Percentiles rank a stretch among this genome's conserved stretches.
phyloP scores from a whole-genome alignment of 1,140 invertebrate genomes.

The Aricia agestis region DNA sequence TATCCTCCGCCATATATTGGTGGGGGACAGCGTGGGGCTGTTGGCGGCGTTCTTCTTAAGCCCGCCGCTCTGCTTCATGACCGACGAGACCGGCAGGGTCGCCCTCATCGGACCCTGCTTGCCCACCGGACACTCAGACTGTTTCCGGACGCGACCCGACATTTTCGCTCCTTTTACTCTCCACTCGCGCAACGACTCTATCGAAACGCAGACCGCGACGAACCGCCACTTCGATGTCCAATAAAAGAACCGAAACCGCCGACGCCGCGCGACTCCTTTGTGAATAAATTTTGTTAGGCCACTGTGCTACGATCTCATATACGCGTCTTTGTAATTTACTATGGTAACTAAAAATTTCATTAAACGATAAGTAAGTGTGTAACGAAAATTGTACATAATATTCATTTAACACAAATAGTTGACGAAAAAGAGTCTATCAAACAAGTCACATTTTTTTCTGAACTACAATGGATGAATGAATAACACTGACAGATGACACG shows the following conservation, averaged over 20 bases:
- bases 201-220: conserved; percentile 35
- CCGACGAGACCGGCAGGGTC: conserved; percentile 83
- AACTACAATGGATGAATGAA: conserved; percentile 73
- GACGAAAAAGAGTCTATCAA: conserved; percentile 64
- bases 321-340: conserved; percentile 43
- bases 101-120: conserved; percentile 85
- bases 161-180: conserved; percentile 58
- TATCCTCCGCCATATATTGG: conserved; percentile 79
- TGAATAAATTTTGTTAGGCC: conserved; percentile 57
- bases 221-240: conserved; percentile 46
- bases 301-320: conserved; percentile 45
- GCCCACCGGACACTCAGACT: conserved; percentile 80
- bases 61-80: conserved; percentile 79
- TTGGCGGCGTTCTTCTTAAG: conserved; percentile 79
- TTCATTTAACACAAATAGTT: conserved; percentile 48
- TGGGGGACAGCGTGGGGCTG: conserved; percentile 81
- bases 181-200: conserved; percentile 38
- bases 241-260: conserved; percentile 52
- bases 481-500: conserved; percentile 72
- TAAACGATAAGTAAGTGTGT: conserved; percentile 47
- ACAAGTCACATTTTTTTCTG: conserved; percentile 74
- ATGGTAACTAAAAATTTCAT: conserved; percentile 38
- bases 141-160: conserved; percentile 82
- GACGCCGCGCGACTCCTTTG: conserved; percentile 69
- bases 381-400: conserved; percentile 46